Percentiles rank a stretch among this genome's conserved stretches.
These are phyloP conservation scores for Drosophila elegans DNA, from an alignment of 1,140 invertebrate genomes.

Conservation along the genomic window DNA sequence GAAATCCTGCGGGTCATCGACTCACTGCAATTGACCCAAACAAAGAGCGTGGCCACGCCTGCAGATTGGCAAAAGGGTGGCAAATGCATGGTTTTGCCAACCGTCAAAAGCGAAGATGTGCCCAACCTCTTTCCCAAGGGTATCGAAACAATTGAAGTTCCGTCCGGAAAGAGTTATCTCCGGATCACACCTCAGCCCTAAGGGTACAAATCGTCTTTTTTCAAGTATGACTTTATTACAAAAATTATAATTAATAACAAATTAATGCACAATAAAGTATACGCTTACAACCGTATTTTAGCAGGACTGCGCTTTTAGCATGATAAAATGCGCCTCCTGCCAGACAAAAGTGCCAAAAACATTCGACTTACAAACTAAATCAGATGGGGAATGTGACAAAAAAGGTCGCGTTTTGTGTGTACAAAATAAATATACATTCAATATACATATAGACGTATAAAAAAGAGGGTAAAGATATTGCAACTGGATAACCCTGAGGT, in stretches of 20 bases:
- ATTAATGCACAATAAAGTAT: slow-evolving; percentile 57
- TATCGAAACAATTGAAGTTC: slow-evolving; percentile 88
- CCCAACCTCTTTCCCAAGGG: slow-evolving; percentile 89
- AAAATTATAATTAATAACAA: slow-evolving; percentile 73
- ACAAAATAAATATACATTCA: slow-evolving; percentile 61
- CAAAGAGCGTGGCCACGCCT: slow-evolving; percentile 96
- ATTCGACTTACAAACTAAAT: slow-evolving; percentile 67
- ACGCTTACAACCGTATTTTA: slow-evolving; percentile 61
- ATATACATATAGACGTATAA: slow-evolving; percentile 19
- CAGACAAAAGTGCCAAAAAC: slow-evolving; percentile 31
- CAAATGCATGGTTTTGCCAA: slow-evolving; percentile 94
- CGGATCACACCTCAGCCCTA: slow-evolving; percentile 87
- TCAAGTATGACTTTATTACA: slow-evolving; percentile 65
- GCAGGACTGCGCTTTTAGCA: slow-evolving; percentile 22
- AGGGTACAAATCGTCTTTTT: slow-evolving; percentile 1
- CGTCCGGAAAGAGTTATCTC: slow-evolving; percentile 93
- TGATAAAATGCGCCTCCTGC: slow-evolving; percentile 38
- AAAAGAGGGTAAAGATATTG: slow-evolving; percentile 64
- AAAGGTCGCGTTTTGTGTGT: slow-evolving; percentile 34
- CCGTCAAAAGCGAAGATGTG: slow-evolving; percentile 89
- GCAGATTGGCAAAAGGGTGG: slow-evolving; percentile 95
- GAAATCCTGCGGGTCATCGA: slow-evolving; percentile 97
- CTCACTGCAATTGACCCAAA: slow-evolving; percentile 94
- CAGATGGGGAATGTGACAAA: slow-evolving; percentile 56
- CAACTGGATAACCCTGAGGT: slow-evolving; percentile 56